Base-by-base conservation (phyloP, 92 coral and sea anemone species). In the Porites evermanni region DNA sequence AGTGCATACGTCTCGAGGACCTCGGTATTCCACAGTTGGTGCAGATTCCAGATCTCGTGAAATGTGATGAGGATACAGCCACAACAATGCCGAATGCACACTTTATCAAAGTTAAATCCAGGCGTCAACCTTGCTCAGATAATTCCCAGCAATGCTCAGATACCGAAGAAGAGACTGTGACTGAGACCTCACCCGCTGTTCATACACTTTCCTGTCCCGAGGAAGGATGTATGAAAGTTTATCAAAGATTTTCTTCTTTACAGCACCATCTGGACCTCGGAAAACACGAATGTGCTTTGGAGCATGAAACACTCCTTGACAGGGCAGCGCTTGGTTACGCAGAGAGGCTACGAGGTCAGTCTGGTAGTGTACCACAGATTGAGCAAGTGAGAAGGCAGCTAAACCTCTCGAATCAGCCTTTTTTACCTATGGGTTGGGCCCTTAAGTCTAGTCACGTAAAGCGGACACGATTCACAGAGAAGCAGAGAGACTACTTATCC, bases 341-440 rank as follows among this genome's bases (percentile, higher is more conserved):
- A 13, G 78, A 54, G 21, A 81, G 88, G 72, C 83, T 88, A 8
- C 59, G 6, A 12, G 11, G 13, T 8, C 59, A 8, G 59, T 54
- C 59, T 12, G 10, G 59, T 54, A 12, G 9, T 54, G 59, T 54
- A 54, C 59, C 59, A 54, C 59, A 8, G 59, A 54, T 54, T 32
- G 38, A 32, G 59, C 59, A 54, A 54, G 59, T 8, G 59, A 12
- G 38, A 32, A 32, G 4, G 38, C 38, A 32, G 38, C 38, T 32
- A 32, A 32, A 32, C 38, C 38, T 32, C 4, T 32, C 38, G 38
- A 32, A 32, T 32, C 38, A 32, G 38, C 3, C 38, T 32, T 32
- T 72, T 8, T 64, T 83, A 76, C 78, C 81, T 26, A 87, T 91
- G 85, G 92, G 95, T n/a, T 93, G 95, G 95, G 93, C 95, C 16